Conservation (phyloP, 2,113 vertebrate species). For the Solea senegalensis region DNA sequence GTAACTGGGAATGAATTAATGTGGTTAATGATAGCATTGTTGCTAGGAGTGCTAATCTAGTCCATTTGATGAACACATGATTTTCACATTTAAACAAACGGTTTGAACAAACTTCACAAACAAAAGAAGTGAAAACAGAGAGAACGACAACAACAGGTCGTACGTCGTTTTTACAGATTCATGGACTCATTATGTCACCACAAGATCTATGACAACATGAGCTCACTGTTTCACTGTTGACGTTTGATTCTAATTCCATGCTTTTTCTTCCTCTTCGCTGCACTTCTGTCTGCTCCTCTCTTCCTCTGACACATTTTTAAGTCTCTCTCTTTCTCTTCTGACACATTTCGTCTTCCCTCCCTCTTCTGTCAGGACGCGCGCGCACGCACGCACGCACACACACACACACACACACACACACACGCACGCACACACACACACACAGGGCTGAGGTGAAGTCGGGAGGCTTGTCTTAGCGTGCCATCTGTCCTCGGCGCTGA, state of each 20-base stretch:
- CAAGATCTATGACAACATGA: too few relatives aligned
- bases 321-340: constrained; percentile 38
- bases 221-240: neutral
- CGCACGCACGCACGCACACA: constrained; percentile 34
- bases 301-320: constrained; percentile 50
- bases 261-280: neutral
- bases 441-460: constrained; percentile 64
- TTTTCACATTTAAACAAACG: too few relatives aligned
- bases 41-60: too few relatives aligned
- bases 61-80: too few relatives aligned
- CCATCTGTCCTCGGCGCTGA: constrained; percentile 86
- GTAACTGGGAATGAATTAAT: too few relatives aligned
- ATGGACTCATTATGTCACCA: too few relatives aligned
- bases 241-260: neutral
- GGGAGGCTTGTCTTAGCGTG: constrained; percentile 84
- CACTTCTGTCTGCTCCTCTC: constrained; percentile 14
- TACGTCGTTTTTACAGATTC: neutral
- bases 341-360: constrained; percentile 59
- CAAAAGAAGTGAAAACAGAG: too few relatives aligned
- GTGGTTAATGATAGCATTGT: too few relatives aligned
- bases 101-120: too few relatives aligned
- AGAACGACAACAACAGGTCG: too few relatives aligned
- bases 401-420: constrained; percentile 50
- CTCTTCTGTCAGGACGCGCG: constrained; percentile 59
- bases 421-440: constrained; percentile 63